Evolutionary conservation across 1,140 invertebrate genomes (phyloP), one percentile per base, ranked within the genome.

Genomic region (Neuroterus valhalla): DNA sequence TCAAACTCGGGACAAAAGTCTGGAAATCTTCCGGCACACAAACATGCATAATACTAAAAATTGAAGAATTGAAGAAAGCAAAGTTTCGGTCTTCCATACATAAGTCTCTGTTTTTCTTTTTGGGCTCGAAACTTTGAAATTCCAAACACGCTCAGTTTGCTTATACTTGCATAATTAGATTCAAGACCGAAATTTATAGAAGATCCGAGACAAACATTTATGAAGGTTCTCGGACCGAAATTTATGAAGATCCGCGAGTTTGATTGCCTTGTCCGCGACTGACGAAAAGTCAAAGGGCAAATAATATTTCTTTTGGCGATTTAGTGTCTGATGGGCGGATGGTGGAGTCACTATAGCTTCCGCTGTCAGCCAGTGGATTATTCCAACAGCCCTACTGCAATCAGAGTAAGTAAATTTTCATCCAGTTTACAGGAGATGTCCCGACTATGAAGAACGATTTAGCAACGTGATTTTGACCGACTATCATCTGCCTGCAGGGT

Each of bases 311-410:
- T 80, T 81, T 71, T 84, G 31, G 75, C 77, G 82, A 89, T 87
- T 74, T 91, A 94, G 94, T 94, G 93, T 84, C 91, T 95, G 89
- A 91, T 92, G 89, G 93, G 93, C 81, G 94, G 94, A 81, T 95
- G 94, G 94, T 94, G 94, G 91, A 90, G 90, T 75, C 89, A 94
- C 62, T 96, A 97, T 92, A 97, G 94, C 91, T 96, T 96, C 84
- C 92, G 93, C 79, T 98, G 96, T 89, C 95, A 98, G 89, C 95
- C 96, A 11, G 96, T 98, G 76, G 95, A 96, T 87, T 96, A 97
- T 90, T 93, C 93, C 15, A 91, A 93, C 85, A 93, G 92, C 87
- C 92, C 94, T 19, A 91, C 91, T 78, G 95, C 95, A 68, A 90
- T 95, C 87, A 92, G 95, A 92, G 96, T 98, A 93, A 95, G 95